These are phyloP conservation scores for Colostygia pectinataria DNA, from an alignment of 2,888 invertebrate species.

Conservation along the genomic window DNA sequence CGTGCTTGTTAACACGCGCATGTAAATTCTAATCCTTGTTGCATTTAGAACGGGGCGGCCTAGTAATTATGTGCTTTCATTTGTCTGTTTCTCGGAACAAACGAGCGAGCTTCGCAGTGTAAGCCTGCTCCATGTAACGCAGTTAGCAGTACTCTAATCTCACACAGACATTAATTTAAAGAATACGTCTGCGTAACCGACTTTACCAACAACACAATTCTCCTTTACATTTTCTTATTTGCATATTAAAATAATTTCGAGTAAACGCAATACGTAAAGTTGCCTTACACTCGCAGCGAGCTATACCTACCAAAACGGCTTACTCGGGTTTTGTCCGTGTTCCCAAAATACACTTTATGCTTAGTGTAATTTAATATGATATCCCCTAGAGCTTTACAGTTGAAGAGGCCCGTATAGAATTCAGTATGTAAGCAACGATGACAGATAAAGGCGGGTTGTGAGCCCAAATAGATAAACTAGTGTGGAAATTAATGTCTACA, in stretches of 20 bases:
- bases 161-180: conserved; percentile 80
- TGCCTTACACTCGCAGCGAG: conserved; percentile 59
- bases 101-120: conserved; percentile 70
- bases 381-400: conserved; percentile 42
- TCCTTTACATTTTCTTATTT: conserved; percentile 82
- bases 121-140: conserved; percentile 78
- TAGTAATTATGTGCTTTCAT: conserved; percentile 83
- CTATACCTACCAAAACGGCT: conserved; percentile 50
- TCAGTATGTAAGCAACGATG: conserved; percentile 67
- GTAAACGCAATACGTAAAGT: conserved; percentile 79
- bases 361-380: conserved; percentile 45
- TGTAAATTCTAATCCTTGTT: conserved; percentile 81
- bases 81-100: conserved; percentile 79
- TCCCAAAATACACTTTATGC: conserved; percentile 57
- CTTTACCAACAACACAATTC: conserved; percentile 77
- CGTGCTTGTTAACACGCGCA: conserved; percentile 76
- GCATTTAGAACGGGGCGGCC: conserved; percentile 80
- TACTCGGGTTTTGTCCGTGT: conserved; percentile 44
- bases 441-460: conserved; percentile 82
- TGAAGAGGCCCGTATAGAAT: conserved; percentile 59
- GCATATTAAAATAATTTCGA: conserved; percentile 83
- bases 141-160: conserved; percentile 82
- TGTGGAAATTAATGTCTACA: conserved; percentile 83
- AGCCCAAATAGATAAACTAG: conserved; percentile 83
- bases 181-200: conserved; percentile 80